Evolutionary conservation across 2,888 invertebrate species (phyloP), one percentile per base, ranked within the genome.

Genomic region (Hydropsyche betteni): DNA sequence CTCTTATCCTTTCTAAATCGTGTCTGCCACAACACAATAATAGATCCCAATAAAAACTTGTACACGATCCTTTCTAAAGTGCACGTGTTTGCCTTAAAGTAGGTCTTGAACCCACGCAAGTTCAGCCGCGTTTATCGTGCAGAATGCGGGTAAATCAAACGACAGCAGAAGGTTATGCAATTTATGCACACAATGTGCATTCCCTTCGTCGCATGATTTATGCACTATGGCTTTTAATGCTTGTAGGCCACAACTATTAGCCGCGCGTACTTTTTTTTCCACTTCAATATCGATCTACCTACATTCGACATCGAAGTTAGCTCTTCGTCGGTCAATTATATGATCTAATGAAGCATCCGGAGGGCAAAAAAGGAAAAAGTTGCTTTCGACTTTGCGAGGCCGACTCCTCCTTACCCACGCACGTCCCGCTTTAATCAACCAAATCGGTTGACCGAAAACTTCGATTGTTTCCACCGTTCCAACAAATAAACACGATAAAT

Each of bases 381-480:
- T 33, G 16, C 10, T 61, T 61, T 61, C 61, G 61, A 61, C 33
- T 61, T 33, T 24, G 24, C 24, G 24, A 24, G 61, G 24, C 61
- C 10, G 33, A 14, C 24, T 64, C 34, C 36, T 64, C 36, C 34
- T 64, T 64, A 33, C 69, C 52, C 69, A 69, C 33, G 70, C 70
- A 70, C 70, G 70, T 53, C 33, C 70, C 6, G 70, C 53, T 70
- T 53, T 70, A 70, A 70, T 70, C 51, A 70, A 53, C 53, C 70
- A 34, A 24, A 70, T 53, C 70, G 64, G 16, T 53, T 64, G 64
- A 64, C 34, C 53, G 70, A 70, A 52, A 44, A 51, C 33, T 70
- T 70, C 70, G 70, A 70, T 70, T 70, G 70, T 70, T 53, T 70
- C 70, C 70, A 53, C 70, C 70, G 70, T 70, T 70, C 70, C 53